Conservation (phyloP, 2,113 vertebrate genomes). For the Tupaia tana region DNA sequence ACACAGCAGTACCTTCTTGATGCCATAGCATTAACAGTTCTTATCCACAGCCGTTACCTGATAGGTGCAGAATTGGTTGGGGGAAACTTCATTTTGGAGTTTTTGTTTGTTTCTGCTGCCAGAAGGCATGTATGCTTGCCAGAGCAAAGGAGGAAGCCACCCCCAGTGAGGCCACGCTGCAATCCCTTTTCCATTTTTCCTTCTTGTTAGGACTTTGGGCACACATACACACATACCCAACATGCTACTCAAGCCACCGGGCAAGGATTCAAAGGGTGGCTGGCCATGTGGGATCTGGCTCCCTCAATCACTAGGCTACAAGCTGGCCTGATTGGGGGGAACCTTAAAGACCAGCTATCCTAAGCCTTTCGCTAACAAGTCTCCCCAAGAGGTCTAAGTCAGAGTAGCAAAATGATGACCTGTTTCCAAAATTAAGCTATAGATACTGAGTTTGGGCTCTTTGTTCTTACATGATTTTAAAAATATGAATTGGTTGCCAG, state of each 20-base stretch:
- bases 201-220: too few species aligned
- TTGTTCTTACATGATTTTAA: conserved; percentile 28
- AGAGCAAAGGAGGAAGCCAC: too few species aligned
- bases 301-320: too few species aligned
- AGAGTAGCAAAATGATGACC: background rate
- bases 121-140: too few species aligned
- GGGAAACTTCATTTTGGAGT: background rate
- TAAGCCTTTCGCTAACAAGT: background rate
- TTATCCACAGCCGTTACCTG: background rate
- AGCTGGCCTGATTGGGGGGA: background rate
- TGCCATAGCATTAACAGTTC: background rate
- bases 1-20: background rate
- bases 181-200: too few species aligned
- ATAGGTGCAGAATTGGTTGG: background rate
- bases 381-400: conserved; percentile 2
- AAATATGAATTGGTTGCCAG: background rate
- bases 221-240: too few species aligned
- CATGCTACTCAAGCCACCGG: too few species aligned
- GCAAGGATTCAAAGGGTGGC: too few species aligned
- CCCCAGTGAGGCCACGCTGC: too few species aligned
- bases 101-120: too few species aligned
- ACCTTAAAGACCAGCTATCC: background rate
- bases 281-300: too few species aligned
- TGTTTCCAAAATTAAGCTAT: background rate
- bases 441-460: background rate